Base-by-base conservation (phyloP, 2,888 invertebrate genomes). In the Seira sanloemensis region DNA sequence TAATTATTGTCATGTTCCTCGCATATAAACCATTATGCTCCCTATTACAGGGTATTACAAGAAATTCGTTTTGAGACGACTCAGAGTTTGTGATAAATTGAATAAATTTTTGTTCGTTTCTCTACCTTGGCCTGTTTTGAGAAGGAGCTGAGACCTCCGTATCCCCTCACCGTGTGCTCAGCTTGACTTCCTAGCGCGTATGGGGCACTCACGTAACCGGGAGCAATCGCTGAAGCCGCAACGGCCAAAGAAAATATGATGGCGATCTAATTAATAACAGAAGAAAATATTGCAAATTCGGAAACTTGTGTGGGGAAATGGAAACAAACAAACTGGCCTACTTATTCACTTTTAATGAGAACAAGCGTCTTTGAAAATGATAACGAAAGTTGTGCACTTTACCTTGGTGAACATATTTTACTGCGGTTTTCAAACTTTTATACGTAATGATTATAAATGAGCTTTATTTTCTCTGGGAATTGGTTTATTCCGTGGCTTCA, bases 71-170 rank as follows among this genome's bases (percentile, higher is more conserved):
- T n/a, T n/a, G n/a, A n/a, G n/a, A n/a, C n/a, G n/a, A n/a, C n/a
- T n/a, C 50, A 50, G 72, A 18, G 37, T 37, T 37, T 12, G 12
- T 4, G 37, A 37, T 37, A 37, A 37, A 37, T 12, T 37, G 37
- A 37, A 37, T 37, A n/a, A 19, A 21, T 24, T 50, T 46, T 37
- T 50, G 46, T 65, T 25, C 1, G 27, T n/a, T n/a, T n/a, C 26
- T 66, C 26, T n/a, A 73, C 83, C 78, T 87, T 87, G 26, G 80
- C 72, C 79, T 87, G 87, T 27, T 86, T 86, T 58, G 85, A 84
- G 54, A 87, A 69, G 18, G 85, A 81, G 74, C 81, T 81, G 25
- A 87, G 78, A 76, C 87, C 87, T 26, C 84, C 87, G 54, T 78
- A 82, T 80, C 87, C 87, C 62, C 87, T 83, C 50, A 86, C 66